Base-by-base conservation (phyloP, 1,140 invertebrate species). In the Anadara kagoshimensis region DNA sequence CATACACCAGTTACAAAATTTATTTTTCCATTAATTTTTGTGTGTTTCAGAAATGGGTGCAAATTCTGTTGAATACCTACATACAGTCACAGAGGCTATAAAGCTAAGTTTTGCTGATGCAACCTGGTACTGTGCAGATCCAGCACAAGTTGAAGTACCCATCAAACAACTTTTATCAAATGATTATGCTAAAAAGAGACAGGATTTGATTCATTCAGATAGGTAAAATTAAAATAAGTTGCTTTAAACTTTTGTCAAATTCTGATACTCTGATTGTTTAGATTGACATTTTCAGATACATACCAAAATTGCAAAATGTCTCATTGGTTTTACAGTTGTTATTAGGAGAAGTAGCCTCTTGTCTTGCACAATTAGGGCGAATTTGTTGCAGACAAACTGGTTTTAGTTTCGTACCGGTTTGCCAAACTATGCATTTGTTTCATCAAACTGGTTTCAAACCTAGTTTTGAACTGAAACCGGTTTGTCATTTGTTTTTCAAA, bases 81-180 rank as follows among this genome's bases (percentile, higher is more conserved):
- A 90, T 78, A 78, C 79, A 45, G 36, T 90, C 22, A 86, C 87
- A 16, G 89, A 90, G 71, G 81, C 85, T n/a, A 53, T 89, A 1
- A 78, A 87, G 29, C 56, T 90, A 12, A 84, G 85, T 43, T 89
- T 89, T 79, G 85, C 88, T 18, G 89, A 90, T 76, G 79, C 76
- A 0, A 64, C 73, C 10, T 78, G 74, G 73, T 88, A 81, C 67
- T 86, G 86, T 29, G 82, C 86, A n/a, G 89, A 90, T 76, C 80
- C 83, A 0, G 56, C 56, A 2, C 72, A 82, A 36, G 81, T 78
- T 10, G 20, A 75, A 4, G 80, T 89, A 12, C 88, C 88, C 1
- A 59, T 88, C 0, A 41, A 83, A 11, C 71, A 79, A n/a, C 67
- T 89, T 62, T 45, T 90, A 45, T 79, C 78, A 49, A 87, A 89